Evolutionary conservation across 2,888 invertebrate genomes (phyloP).

Genomic region (Carterocephalus palaemon): DNA sequence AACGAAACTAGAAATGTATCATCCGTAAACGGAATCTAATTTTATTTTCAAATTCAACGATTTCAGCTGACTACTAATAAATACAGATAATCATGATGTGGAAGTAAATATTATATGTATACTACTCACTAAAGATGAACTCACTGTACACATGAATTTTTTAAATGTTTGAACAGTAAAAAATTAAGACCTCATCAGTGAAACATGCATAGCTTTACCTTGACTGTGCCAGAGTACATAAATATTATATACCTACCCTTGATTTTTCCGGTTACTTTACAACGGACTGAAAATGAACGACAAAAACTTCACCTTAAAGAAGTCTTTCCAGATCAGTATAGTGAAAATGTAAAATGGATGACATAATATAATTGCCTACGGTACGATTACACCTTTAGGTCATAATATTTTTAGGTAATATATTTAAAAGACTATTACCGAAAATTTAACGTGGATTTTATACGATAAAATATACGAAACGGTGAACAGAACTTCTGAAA

Average conservation of each 20-base stretch:
- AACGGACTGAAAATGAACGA: background rate
- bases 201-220: no score
- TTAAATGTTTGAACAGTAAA: no score
- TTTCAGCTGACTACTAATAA: conserved; percentile 1
- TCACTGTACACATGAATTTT: no score
- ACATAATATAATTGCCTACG: no score
- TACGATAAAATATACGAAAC: background rate
- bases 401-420: no score
- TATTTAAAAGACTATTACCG: background rate
- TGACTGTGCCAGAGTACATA: no score
- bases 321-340: no score
- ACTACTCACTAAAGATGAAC: no score
- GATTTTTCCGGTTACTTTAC: background rate
- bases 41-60: conserved; percentile 4
- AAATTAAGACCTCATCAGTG: no score
- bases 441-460: background rate
- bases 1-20: conserved; percentile 26
- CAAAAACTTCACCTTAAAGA: background rate
- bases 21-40: conserved; percentile 10
- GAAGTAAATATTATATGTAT: no score
- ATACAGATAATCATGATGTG: background rate
- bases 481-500: background rate
- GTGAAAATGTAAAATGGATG: no score
- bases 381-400: no score
- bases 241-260: background rate